Percentiles rank a stretch among this genome's conserved stretches.
Evolutionary conservation across 1,140 invertebrate genomes (phyloP).

Genomic region (Drosophila simulans): DNA sequence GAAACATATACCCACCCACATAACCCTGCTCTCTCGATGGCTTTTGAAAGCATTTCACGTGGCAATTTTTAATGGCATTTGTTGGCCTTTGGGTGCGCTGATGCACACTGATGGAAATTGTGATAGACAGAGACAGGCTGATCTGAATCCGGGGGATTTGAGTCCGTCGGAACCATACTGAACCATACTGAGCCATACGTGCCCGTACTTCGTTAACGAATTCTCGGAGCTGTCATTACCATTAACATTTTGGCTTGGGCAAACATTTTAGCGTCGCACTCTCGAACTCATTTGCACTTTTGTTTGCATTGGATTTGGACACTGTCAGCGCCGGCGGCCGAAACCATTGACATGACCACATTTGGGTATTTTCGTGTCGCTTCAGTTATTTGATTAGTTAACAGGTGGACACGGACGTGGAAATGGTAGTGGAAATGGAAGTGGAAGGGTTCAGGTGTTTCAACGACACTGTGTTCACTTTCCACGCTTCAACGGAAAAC

Average conservation of each 20-base stretch:
- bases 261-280: conserved; percentile 66
- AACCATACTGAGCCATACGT: conserved; percentile 7
- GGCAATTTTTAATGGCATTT: conserved; percentile 48
- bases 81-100: conserved; percentile 12
- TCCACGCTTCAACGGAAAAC: conserved; percentile 28
- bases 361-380: conserved; percentile 47
- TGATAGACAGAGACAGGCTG: conserved; percentile 5
- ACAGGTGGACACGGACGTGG: conserved; percentile 21
- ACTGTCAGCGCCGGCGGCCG: conserved; percentile 45
- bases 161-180: neutral
- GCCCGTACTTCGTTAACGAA: conserved; percentile 49
- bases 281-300: conserved; percentile 55
- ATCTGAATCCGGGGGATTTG: neutral
- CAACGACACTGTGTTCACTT: conserved; percentile 24
- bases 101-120: conserved; percentile 30
- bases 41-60: conserved; percentile 56
- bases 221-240: conserved; percentile 69
- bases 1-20: neutral
- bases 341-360: conserved; percentile 49
- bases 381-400: conserved; percentile 62
- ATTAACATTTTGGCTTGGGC: conserved; percentile 68
- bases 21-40: neutral
- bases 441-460: conserved; percentile 28
- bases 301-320: conserved; percentile 60
- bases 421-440: neutral